Percentiles rank a stretch among this genome's conserved stretches.
Evolutionary conservation across 2,888 invertebrate species (phyloP).

Genomic region (Merodon equestris): DNA sequence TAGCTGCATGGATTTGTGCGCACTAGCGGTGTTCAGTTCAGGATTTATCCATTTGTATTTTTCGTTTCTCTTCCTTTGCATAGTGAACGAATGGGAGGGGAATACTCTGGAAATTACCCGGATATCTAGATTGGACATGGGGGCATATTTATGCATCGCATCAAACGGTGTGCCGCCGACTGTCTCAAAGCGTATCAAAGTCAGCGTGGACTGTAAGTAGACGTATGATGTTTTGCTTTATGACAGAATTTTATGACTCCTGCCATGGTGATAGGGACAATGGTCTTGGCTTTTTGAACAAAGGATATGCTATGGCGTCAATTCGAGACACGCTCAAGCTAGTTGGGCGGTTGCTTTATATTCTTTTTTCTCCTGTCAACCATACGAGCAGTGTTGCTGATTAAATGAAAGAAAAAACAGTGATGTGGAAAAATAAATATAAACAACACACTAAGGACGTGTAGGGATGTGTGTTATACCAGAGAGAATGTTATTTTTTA

Average conservation of each 20-base stretch:
- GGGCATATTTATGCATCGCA: conserved; percentile 94
- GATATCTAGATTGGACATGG: conserved; percentile 94
- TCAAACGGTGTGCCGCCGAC: conserved; percentile 93
- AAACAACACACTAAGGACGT: conserved; percentile 27
- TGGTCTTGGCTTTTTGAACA: conserved; percentile 36
- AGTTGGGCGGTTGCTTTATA: conserved; percentile 49
- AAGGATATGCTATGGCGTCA: conserved; percentile 59
- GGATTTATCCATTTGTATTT: conserved; percentile 1
- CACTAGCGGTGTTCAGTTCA: too few relatives aligned
- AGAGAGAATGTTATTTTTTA: conserved; percentile 54
- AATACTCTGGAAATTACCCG: conserved; percentile 90
- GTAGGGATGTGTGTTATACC: conserved; percentile 15
- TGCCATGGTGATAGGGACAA: conserved; percentile 27
- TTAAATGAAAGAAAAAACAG: conserved; percentile 46
- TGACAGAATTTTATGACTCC: conserved; percentile 36
- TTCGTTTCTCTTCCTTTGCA: conserved; percentile 3
- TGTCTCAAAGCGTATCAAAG: conserved; percentile 94
- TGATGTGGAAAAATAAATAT: conserved; percentile 64
- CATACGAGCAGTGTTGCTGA: conserved; percentile 1
- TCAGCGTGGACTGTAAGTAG: conserved; percentile 95
- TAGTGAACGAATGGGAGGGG: conserved; percentile 92
- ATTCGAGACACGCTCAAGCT: conserved; percentile 29
- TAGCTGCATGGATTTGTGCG: too few relatives aligned
- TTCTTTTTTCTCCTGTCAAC: conserved; percentile 4
- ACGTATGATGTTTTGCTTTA: conserved; percentile 15